A percentile compares a stretch with the other conserved stretches of the same genome.
Evolutionary conservation across 2,888 invertebrate genomes (phyloP).

Genomic region (Halocaridina rubra): DNA sequence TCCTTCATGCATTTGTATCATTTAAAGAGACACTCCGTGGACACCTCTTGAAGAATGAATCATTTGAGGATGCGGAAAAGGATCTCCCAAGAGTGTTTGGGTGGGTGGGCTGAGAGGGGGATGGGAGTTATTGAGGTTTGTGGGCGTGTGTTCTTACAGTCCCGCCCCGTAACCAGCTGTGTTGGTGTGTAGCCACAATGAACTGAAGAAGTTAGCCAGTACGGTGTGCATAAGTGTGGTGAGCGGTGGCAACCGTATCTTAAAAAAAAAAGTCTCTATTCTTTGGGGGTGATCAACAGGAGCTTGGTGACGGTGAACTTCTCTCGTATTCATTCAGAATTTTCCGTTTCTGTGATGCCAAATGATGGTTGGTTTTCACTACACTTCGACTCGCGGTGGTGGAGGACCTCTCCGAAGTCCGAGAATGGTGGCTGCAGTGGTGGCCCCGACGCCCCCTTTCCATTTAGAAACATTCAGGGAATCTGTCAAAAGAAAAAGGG

Average conservation of each 20-base stretch:
- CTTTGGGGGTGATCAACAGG: neutral
- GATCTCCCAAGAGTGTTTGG: neutral
- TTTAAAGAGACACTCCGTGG: too few relatives aligned
- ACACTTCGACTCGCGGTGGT: neutral
- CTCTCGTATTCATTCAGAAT: neutral
- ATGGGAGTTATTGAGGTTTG: neutral
- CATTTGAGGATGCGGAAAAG: too few relatives aligned
- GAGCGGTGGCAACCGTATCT: slow-evolving; percentile 1
- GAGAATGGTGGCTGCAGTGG: slow-evolving; percentile 58
- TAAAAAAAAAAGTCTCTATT: neutral
- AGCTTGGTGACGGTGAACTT: neutral
- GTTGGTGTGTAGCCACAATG: too few relatives aligned
- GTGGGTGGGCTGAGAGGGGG: neutral
- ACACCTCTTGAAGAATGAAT: too few relatives aligned
- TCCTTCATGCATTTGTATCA: too few relatives aligned
- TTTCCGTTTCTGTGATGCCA: slow-evolving; percentile 11
- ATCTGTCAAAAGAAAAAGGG: slow-evolving; percentile 8
- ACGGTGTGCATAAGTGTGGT: neutral
- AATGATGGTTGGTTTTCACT: slow-evolving; percentile 3
- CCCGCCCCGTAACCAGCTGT: too few relatives aligned
- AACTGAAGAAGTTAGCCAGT: neutral
- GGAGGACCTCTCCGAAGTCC: slow-evolving; percentile 49
- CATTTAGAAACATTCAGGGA: neutral
- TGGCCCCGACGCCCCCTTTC: slow-evolving; percentile 24
- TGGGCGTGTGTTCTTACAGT: neutral